A percentile compares a stretch with the other conserved stretches of the same genome.
These are phyloP conservation scores for Leucopsar rothschildi DNA, from an alignment of 2,113 vertebrate species.

Conservation along the genomic window DNA sequence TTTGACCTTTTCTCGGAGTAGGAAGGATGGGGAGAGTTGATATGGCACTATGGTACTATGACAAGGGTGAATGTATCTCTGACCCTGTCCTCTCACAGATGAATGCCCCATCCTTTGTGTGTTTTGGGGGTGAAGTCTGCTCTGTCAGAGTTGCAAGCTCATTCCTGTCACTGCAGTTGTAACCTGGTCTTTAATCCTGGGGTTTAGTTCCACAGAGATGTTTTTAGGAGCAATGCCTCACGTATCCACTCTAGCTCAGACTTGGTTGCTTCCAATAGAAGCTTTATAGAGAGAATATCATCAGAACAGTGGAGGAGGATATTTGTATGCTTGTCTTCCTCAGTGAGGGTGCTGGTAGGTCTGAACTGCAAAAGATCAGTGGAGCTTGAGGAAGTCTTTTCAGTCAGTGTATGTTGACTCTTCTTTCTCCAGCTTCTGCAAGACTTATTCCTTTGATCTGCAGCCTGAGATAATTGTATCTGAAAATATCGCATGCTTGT, in stretches of 20 bases:
- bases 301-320: background rate
- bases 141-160: background rate
- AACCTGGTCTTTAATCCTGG: background rate
- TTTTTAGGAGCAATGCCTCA: background rate
- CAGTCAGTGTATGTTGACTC: background rate
- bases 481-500: background rate
- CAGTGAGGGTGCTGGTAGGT: background rate
- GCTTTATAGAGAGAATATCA: background rate
- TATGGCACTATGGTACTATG: background rate
- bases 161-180: background rate
- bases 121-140: background rate
- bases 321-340: background rate
- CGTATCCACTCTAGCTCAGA: background rate
- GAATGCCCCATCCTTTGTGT: background rate
- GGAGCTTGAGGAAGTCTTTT: background rate
- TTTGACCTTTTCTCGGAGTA: background rate
- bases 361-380: background rate
- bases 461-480: background rate
- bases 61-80: background rate
- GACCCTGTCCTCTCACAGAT: background rate
- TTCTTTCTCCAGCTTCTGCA: background rate
- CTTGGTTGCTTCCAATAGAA: background rate
- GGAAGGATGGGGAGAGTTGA: background rate
- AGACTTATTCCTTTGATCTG: conserved; percentile 13
- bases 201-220: background rate